These are phyloP conservation scores for Rattus norvegicus DNA, from an alignment of 2,113 vertebrate genomes.

Conservation along the genomic window GRCr8 NC_086039.1:71482001-71482500, in stretches of 20 bases:
- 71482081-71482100: not conserved
- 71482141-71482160: not conserved
- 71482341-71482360: not conserved
- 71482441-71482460: not conserved
- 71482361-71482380: conserved; percentile 22
- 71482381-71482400: conserved; percentile 9
- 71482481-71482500: not conserved
- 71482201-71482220: not conserved
- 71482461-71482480: not conserved
- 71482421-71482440: not conserved
- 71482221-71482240: conserved; percentile 4
- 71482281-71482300: not conserved
- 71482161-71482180: not conserved
- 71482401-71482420: conserved; percentile 44
- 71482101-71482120: conserved; percentile 27
- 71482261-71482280: not conserved
- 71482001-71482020: conserved; percentile 46
- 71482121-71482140: conserved; percentile 10
- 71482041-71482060: conserved; percentile 37
- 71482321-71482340: not conserved
- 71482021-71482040: conserved; percentile 54
- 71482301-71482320: conserved; percentile 34
- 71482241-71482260: not conserved
- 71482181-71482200: conserved; percentile 11
- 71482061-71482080: conserved; percentile 14